A percentile compares a stretch with the other conserved stretches of the same genome.
phyloP scores from a whole-genome alignment of 2,113 vertebrate species.

The Aptenodytes forsteri region DNA sequence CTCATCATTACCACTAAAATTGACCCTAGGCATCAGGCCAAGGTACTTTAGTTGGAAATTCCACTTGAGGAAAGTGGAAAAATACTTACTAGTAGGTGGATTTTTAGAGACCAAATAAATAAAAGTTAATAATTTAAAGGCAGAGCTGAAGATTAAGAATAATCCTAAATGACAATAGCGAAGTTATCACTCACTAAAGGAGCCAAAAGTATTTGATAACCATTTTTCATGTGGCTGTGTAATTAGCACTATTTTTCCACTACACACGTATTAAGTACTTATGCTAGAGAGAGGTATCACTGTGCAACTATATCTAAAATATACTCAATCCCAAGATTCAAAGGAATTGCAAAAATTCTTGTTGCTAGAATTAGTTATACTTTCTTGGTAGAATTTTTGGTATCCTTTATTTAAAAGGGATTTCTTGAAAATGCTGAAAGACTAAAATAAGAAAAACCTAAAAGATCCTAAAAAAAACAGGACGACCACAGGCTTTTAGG shows the following conservation, averaged over 20 bases:
- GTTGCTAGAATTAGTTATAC: background rate
- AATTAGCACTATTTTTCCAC: background rate
- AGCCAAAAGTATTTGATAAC: background rate
- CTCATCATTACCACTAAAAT: background rate
- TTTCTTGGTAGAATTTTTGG: background rate
- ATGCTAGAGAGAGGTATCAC: background rate
- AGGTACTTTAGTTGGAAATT: background rate
- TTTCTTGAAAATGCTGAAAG: constrained; percentile 40
- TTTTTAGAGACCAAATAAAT: background rate
- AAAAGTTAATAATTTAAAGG: background rate
- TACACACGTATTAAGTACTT: background rate
- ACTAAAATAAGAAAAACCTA: constrained; percentile 32
- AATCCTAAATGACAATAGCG: background rate
- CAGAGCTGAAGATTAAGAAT: background rate
- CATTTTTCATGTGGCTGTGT: background rate
- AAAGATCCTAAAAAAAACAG: background rate
- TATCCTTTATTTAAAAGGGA: background rate
- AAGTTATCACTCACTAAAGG: background rate
- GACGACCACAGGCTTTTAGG: constrained; percentile 73
- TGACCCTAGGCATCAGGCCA: background rate
- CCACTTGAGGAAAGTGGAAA: background rate
- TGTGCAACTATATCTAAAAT: background rate
- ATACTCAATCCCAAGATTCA: background rate
- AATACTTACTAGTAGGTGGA: background rate
- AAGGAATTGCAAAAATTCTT: background rate